phyloP scores from a whole-genome alignment of 1,140 invertebrate genomes.

The Neomicropteryx cornuta region DNA sequence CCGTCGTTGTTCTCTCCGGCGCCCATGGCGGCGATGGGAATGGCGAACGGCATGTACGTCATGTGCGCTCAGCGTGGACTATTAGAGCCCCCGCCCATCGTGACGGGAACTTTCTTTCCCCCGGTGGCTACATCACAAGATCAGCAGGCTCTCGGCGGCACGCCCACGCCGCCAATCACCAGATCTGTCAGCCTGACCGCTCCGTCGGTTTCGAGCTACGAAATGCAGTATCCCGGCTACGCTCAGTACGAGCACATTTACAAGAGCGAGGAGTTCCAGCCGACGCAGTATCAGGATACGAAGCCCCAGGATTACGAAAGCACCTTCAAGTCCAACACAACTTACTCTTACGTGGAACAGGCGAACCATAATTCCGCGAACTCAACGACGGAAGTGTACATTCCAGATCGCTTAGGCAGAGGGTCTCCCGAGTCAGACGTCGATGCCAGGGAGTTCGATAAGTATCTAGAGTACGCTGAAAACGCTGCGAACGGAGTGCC shows the following conservation, averaged over 20 bases:
- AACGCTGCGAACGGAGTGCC: conserved; percentile 12
- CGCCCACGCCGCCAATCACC: conserved; percentile 29
- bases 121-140: conserved; percentile 70
- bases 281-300: conserved; percentile 38
- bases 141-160: conserved; percentile 45
- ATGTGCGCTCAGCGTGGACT: conserved; percentile 72
- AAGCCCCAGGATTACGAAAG: conserved; percentile 34
- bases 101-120: conserved; percentile 76
- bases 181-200: conserved; percentile 30
- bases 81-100: conserved; percentile 62
- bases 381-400: conserved; percentile 16
- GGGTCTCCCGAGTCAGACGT: conserved; percentile 41
- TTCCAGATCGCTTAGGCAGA: conserved; percentile 24
- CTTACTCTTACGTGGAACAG: too few species aligned
- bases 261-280: conserved; percentile 37
- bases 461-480: conserved; percentile 51
- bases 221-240: conserved; percentile 33
- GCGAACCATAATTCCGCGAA: conserved; percentile 12
- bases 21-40: conserved; percentile 64
- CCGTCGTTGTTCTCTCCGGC: conserved; percentile 32
- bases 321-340: conserved; percentile 8
- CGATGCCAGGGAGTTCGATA: conserved; percentile 50
- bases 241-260: conserved; percentile 38
- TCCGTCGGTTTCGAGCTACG: conserved; percentile 26
- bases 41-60: conserved; percentile 77